Base-by-base conservation (phyloP, 2,113 vertebrate genomes). In the Prionailurus viverrinus region DNA sequence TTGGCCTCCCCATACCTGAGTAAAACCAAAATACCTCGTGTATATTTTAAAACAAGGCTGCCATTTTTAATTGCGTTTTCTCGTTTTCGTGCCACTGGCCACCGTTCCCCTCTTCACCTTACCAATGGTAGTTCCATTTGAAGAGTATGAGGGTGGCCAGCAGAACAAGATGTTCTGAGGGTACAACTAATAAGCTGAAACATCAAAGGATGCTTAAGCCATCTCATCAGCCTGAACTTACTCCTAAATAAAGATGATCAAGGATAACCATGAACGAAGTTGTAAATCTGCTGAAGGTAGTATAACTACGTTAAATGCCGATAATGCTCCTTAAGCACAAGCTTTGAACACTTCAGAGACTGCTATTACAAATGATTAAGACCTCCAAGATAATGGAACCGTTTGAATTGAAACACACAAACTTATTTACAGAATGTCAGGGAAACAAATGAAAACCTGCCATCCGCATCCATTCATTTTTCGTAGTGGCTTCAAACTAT, bases 181-280 rank as follows among this genome's bases (percentile, higher is more conserved):
- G 16, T 15, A 29, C 13, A 33, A 29, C 0, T 78, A 21, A 79
- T 95, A 86, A 73, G 89, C 6, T n/a, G 69, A 82, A 94, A 96
- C 74, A 0, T 45, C n/a, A 39, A 95, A 97, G 95, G 95, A 74
- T 63, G 90, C 97, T 63, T 98, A 74, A 98, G 95, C 96, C 94
- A 84, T 78, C 0, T 8, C 97, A 61, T 97, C 69, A 95, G 96
- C 39, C 96, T 97, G 74, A 91, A 89, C 95, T 95, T 95, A 94
- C 97, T 98, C 97, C 98, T 98, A 97, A 98, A 97, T 96, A 97
- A 98, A 98, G 97, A 98, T 95, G 96, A 97, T 96, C 0, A 0
- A 97, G 97, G 96, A 97, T 98, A 98, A 93, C 96, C 87, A 48
- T 0, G 27, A 89, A 91, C 83, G 91, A 95, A 74, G 71, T 39